Evolutionary conservation across 37 sponge, comb jelly and placozoan species (phyloP).

Genomic region (Axinella damicornis): DNA sequence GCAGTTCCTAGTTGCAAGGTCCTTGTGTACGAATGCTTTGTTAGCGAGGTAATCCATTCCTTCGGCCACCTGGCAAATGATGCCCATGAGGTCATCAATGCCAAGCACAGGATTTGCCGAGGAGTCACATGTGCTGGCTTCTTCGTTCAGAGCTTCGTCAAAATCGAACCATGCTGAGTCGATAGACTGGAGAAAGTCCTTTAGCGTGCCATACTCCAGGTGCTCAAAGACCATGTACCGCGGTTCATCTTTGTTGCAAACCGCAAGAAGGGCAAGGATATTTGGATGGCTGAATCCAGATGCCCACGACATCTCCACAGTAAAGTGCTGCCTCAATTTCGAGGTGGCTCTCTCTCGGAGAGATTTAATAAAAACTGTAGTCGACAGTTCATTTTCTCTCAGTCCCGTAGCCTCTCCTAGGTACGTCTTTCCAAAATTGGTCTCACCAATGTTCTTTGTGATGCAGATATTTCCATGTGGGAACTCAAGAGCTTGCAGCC

Average conservation of each 20-base stretch:
- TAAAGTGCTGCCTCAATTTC: conserved; percentile 53
- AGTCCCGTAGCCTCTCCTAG: conserved; percentile 65
- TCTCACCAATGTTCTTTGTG: conserved; percentile 50
- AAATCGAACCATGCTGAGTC: conserved; percentile 56
- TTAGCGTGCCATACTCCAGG: conserved; percentile 74
- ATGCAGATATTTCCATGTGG: conserved; percentile 65
- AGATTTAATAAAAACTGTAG: conserved; percentile 66
- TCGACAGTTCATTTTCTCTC: conserved; percentile 30
- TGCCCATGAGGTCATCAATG: conserved; percentile 37
- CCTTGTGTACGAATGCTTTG: conserved; percentile 72
- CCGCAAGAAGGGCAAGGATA: conserved; percentile 59
- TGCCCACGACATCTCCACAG: conserved; percentile 51
- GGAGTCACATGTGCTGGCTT: conserved; percentile 7
- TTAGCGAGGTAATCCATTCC: conserved; percentile 63
- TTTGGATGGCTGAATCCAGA: conserved; percentile 64
- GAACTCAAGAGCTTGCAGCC: conserved; percentile 51
- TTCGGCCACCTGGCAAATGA: conserved; percentile 63
- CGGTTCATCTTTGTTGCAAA: conserved; percentile 64
- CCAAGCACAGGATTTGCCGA: conserved; percentile 34
- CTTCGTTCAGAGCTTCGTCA: conserved; percentile 27
- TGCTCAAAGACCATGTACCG: conserved; percentile 76
- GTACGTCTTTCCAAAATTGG: conserved; percentile 61
- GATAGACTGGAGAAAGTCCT: conserved; percentile 62
- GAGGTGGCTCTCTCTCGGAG: conserved; percentile 37
- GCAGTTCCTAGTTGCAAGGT: conserved; percentile 75